These are phyloP conservation scores for Oncorhynchus clarkii DNA, from an alignment of 2,113 vertebrate genomes.

Conservation along the genomic window DNA sequence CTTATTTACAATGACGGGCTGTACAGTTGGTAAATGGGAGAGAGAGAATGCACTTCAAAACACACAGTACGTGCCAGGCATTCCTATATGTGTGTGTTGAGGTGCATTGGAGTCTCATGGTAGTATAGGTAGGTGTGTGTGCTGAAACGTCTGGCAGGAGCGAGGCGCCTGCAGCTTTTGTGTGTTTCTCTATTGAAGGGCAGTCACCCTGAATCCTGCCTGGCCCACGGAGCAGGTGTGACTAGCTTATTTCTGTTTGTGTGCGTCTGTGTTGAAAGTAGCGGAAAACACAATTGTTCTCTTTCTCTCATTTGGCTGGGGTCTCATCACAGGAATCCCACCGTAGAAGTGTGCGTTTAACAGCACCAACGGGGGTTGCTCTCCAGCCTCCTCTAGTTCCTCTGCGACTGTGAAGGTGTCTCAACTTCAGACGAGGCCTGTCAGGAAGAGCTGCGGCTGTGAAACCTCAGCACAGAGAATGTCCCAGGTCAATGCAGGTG, in stretches of 20 bases:
- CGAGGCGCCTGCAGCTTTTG: constrained; percentile 23
- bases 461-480: constrained; percentile 9
- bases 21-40: background rate
- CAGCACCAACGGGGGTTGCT: background rate
- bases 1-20: no score
- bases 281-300: background rate
- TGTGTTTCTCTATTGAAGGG: constrained; percentile 40
- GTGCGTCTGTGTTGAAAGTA: constrained; percentile 2
- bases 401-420: constrained; percentile 21
- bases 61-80: background rate
- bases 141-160: background rate
- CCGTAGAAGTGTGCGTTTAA: background rate
- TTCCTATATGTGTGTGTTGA: background rate
- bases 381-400: constrained; percentile 9
- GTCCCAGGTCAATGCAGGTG: constrained; percentile 21
- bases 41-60: constrained; percentile 29
- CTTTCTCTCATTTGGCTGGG: constrained; percentile 2
- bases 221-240: constrained; percentile 36
- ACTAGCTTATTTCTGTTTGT: constrained; percentile 21
- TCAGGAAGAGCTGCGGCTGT: background rate
- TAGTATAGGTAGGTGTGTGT: background rate
- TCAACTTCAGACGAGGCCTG: constrained; percentile 8
- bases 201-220: constrained; percentile 52
- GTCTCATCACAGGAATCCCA: constrained; percentile 33
- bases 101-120: background rate